Evolutionary conservation across 2,797 vertebrate species (phyloP).

Genomic region (Peromyscus attwateri): DNA sequence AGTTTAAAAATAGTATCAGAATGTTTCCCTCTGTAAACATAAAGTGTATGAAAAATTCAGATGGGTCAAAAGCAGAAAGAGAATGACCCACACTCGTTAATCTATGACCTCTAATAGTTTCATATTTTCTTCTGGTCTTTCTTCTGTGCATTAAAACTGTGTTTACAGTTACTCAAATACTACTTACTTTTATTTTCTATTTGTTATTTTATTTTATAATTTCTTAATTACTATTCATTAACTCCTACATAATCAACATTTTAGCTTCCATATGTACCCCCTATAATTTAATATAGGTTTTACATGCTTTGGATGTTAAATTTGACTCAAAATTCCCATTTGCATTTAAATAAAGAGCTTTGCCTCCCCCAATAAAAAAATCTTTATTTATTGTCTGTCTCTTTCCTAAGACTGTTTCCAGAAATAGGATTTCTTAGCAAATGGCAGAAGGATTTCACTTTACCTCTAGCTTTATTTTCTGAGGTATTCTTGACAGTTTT

Average conservation of each 20-base stretch:
- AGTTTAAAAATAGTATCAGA: not conserved
- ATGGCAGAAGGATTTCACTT: not conserved
- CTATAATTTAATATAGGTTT: not conserved
- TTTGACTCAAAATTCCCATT: not conserved
- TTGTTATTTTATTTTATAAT: not conserved
- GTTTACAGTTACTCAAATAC: not conserved
- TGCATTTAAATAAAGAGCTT: not conserved
- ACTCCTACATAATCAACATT: not conserved
- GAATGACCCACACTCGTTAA: not conserved
- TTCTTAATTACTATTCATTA: not conserved
- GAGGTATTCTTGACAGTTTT: conserved; percentile 21
- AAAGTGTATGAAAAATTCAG: not conserved
- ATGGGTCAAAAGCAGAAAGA: not conserved
- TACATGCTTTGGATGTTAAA: not conserved
- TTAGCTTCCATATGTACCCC: not conserved
- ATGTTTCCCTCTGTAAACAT: not conserved
- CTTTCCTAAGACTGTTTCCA: conserved; percentile 44
- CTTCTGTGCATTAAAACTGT: not conserved
- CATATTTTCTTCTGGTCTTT: conserved; percentile 17
- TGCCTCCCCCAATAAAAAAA: not conserved
- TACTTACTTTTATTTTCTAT: conserved; percentile 30
- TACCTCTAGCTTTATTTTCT: conserved; percentile 25
- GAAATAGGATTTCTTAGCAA: conserved; percentile 52
- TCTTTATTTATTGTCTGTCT: not conserved
- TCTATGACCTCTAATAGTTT: not conserved